Conservation (phyloP, 2,888 invertebrate species). For the Byasa hedistus region DNA sequence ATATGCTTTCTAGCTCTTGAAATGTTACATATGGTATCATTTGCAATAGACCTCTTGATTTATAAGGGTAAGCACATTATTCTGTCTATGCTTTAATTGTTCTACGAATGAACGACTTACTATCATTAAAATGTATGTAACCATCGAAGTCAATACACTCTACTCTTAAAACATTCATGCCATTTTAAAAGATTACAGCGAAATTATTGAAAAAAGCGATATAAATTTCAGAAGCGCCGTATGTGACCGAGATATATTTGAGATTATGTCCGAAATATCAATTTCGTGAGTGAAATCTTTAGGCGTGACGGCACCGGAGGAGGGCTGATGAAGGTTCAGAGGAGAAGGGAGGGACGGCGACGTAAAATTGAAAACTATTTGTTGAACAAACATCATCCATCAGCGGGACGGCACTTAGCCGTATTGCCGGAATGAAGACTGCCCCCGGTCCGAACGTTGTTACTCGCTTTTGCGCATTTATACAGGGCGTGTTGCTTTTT, state of each 20-base stretch:
- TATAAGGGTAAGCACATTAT: too few relatives aligned
- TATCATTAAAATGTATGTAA: too few relatives aligned
- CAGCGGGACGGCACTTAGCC: constrained; percentile 65
- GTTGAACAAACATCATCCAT: constrained; percentile 73
- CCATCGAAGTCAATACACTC: too few relatives aligned
- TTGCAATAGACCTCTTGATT: too few relatives aligned
- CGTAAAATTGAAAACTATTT: constrained; percentile 76
- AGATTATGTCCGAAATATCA: constrained; percentile 40
- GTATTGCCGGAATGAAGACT: constrained; percentile 55
- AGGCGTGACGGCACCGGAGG: constrained; percentile 19
- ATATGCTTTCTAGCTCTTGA: too few relatives aligned
- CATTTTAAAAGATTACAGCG: too few relatives aligned
- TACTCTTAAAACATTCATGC: too few relatives aligned
- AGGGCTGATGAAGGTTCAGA: constrained; percentile 3
- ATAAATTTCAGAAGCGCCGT: constrained; percentile 4
- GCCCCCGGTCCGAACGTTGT: constrained; percentile 30
- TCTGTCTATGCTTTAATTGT: too few relatives aligned
- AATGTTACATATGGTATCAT: too few relatives aligned
- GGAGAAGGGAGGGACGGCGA: constrained; percentile 40
- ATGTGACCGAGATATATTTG: constrained; percentile 32
- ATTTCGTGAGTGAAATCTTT: constrained; percentile 47
- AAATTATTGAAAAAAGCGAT: background rate
- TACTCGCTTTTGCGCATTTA: constrained; percentile 26
- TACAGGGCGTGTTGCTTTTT: background rate
- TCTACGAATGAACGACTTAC: too few relatives aligned